Evolutionary conservation across 1,140 invertebrate species (phyloP).

Genomic region (Anagrus nilaparvatae): DNA sequence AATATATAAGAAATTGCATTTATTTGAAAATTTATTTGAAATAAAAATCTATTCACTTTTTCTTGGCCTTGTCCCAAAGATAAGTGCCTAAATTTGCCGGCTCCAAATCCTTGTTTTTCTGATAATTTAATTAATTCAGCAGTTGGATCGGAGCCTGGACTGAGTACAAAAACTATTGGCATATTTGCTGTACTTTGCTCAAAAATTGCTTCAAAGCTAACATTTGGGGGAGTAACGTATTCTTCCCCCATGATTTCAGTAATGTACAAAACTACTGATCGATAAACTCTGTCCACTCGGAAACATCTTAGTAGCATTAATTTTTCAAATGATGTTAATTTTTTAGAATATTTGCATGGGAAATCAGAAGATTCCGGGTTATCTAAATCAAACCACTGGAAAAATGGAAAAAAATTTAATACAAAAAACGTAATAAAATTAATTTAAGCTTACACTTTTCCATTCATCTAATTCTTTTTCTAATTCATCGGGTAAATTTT

Average conservation of each 20-base stretch:
- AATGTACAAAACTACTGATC: slow-evolving; percentile 69
- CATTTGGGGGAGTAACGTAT: slow-evolving; percentile 73
- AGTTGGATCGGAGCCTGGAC: slow-evolving; percentile 79
- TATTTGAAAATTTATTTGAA: neutral
- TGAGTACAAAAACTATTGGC: slow-evolving; percentile 80
- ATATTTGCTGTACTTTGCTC: slow-evolving; percentile 68
- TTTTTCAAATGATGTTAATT: slow-evolving; percentile 56
- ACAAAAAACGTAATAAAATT: neutral
- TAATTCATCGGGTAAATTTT: slow-evolving; percentile 55
- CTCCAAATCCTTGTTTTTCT: slow-evolving; percentile 56
- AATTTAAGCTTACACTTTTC: slow-evolving; percentile 48
- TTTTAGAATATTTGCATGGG: slow-evolving; percentile 58
- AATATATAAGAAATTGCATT: slow-evolving; percentile 15
- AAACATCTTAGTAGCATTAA: slow-evolving; percentile 79
- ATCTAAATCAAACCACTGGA: slow-evolving; percentile 75
- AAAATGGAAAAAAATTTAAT: slow-evolving; percentile 17
- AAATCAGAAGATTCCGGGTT: slow-evolving; percentile 58
- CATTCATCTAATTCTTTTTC: slow-evolving; percentile 49
- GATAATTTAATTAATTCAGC: slow-evolving; percentile 81
- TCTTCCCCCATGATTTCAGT: slow-evolving; percentile 71
- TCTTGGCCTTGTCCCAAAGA: slow-evolving; percentile 87
- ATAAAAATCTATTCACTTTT: slow-evolving; percentile 39
- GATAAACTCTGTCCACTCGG: slow-evolving; percentile 74
- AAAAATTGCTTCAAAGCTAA: slow-evolving; percentile 70
- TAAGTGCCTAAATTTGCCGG: slow-evolving; percentile 67